These are phyloP conservation scores for Phrynocephalus versicolor DNA, from an alignment of 2,113 vertebrate genomes.

Conservation along the genomic window DNA sequence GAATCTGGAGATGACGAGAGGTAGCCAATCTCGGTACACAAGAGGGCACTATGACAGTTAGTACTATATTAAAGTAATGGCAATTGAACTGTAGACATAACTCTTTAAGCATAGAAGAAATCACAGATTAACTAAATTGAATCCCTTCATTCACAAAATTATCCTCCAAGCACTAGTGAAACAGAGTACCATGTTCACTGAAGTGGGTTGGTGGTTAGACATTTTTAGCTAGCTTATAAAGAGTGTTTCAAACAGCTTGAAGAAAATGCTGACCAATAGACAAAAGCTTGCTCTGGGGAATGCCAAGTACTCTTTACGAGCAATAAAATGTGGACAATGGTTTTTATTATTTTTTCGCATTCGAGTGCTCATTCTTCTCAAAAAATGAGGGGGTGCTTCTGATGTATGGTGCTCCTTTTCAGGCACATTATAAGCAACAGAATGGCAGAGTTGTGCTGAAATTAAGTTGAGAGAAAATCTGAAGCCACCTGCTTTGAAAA, in stretches of 20 bases:
- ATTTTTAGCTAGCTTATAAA: not conserved
- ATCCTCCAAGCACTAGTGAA: not conserved
- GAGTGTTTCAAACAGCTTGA: not conserved
- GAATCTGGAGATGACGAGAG: too few species aligned
- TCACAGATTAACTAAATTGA: not conserved
- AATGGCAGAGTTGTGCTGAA: not conserved
- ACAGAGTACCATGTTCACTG: not conserved
- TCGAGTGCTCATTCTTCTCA: not conserved
- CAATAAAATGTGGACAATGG: not conserved
- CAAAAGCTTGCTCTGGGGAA: not conserved
- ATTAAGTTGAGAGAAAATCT: not conserved
- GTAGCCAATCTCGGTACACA: too few species aligned
- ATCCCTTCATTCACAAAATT: not conserved
- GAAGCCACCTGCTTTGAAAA: not conserved
- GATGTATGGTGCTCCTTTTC: not conserved
- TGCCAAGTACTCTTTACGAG: not conserved
- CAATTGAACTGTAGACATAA: too few species aligned
- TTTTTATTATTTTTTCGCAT: not conserved
- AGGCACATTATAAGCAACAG: not conserved
- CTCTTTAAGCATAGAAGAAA: not conserved
- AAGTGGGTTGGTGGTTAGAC: not conserved
- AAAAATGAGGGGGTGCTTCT: too few species aligned
- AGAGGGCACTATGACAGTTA: too few species aligned
- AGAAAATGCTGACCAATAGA: not conserved
- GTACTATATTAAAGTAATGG: too few species aligned